Percentiles rank a stretch among this genome's conserved stretches.
Conservation (phyloP, 2,113 vertebrate species). For the Macaca mulatta region DNA sequence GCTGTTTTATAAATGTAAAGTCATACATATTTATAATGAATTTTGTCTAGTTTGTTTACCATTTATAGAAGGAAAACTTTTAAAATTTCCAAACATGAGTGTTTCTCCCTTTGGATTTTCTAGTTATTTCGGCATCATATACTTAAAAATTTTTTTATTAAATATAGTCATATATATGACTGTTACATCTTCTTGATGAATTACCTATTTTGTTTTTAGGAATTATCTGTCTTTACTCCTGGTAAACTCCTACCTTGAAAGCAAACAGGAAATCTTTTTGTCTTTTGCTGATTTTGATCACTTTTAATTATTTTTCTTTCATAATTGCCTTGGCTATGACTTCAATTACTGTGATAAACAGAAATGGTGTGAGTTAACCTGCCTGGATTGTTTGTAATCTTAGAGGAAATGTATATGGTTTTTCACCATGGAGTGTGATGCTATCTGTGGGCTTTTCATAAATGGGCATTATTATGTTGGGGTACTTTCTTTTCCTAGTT, state of each 20-base stretch:
- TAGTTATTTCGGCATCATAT: neutral
- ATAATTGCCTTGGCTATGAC: no score
- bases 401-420: no score
- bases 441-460: no score
- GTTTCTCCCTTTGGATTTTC: neutral
- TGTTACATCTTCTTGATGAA: neutral
- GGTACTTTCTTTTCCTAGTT: no score
- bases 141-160: neutral
- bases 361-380: no score
- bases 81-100: neutral
- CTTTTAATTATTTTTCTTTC: no score
- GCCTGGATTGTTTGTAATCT: no score
- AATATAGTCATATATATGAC: neutral
- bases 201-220: neutral
- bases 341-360: no score
- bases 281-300: no score
- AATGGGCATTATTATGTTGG: no score
- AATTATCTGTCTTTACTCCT: neutral
- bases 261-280: neutral
- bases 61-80: neutral
- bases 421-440: no score
- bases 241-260: neutral
- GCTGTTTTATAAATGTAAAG: neutral
- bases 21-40: neutral
- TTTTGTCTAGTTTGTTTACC: neutral